These are phyloP conservation scores for Blennius ocellaris DNA, from an alignment of 2,113 vertebrate genomes.

Conservation along the genomic window DNA sequence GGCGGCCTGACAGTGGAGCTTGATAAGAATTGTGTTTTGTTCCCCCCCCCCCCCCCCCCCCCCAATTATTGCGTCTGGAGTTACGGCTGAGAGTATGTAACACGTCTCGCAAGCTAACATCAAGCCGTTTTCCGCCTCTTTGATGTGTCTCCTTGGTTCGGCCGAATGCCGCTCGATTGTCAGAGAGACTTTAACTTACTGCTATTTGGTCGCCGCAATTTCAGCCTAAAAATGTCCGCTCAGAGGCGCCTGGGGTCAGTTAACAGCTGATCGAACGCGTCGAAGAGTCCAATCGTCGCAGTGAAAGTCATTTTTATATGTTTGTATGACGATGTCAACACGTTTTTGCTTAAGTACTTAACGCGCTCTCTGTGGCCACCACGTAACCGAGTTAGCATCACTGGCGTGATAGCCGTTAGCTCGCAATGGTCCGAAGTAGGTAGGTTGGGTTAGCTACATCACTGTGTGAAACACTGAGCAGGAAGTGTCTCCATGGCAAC, in stretches of 20 bases:
- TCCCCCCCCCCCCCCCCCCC: too few species aligned
- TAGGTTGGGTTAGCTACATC: too few species aligned
- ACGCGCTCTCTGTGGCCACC: too few species aligned
- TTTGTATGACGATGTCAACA: too few species aligned
- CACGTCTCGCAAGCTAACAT: conserved; percentile 70
- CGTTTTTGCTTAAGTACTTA: too few species aligned
- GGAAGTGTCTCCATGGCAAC: too few species aligned
- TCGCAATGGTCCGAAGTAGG: too few species aligned
- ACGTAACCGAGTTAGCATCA: too few species aligned
- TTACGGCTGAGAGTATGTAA: conserved; percentile 73
- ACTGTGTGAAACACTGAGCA: too few species aligned
- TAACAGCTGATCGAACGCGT: conserved; percentile 20
- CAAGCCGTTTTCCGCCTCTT: conserved; percentile 54
- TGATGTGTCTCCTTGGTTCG: conserved; percentile 63
- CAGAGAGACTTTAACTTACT: conserved; percentile 63
- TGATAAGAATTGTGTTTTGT: too few species aligned
- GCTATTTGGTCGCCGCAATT: conserved; percentile 73
- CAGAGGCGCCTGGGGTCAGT: conserved; percentile 34
- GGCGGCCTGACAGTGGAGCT: conserved; percentile 72
- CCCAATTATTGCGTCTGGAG: conserved; percentile 73
- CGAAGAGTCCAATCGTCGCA: conserved; percentile 21
- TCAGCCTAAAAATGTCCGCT: conserved; percentile 65
- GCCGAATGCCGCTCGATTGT: conserved; percentile 76
- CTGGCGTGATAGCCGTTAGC: too few species aligned
- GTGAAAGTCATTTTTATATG: too few species aligned